Evolutionary conservation across 2,113 vertebrate species (phyloP).

Genomic region (Austrofundulus limnaeus): DNA sequence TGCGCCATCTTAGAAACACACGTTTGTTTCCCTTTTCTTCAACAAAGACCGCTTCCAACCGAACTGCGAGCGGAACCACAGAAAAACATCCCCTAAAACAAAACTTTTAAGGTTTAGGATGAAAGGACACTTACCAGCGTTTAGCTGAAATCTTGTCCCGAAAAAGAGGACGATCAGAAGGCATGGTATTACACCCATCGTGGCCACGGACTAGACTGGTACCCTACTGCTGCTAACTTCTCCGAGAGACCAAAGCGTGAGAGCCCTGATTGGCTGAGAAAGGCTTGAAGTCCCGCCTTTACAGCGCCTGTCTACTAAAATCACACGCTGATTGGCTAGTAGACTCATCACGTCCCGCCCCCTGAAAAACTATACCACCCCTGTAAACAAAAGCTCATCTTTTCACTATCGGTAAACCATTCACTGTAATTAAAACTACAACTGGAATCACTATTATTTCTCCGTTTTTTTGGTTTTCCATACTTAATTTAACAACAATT

Average conservation of each 20-base stretch:
- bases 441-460: too few relatives aligned
- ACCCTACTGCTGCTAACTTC: conserved; percentile 68
- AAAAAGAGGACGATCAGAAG: conserved; percentile 72
- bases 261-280: conserved; percentile 60
- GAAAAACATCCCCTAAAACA: neutral
- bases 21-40: conserved; percentile 63
- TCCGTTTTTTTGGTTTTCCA: neutral
- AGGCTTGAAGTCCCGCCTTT: conserved; percentile 66
- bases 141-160: conserved; percentile 67
- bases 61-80: conserved; percentile 12
- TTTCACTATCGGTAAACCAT: too few relatives aligned
- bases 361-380: conserved; percentile 23
- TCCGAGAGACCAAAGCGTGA: conserved; percentile 36
- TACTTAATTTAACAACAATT: too few relatives aligned
- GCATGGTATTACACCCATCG: conserved; percentile 74
- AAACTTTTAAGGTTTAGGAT: fast-evolving
- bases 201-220: conserved; percentile 72
- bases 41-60: conserved; percentile 66
- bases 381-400: conserved; percentile 68
- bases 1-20: conserved; percentile 83
- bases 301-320: neutral
- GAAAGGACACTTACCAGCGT: conserved; percentile 60
- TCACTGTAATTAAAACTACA: too few relatives aligned
- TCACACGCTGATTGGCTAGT: conserved; percentile 42
- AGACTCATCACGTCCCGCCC: conserved; percentile 28